Conservation (phyloP, 2,888 invertebrate species). For the Romanomermis culicivorax region DNA sequence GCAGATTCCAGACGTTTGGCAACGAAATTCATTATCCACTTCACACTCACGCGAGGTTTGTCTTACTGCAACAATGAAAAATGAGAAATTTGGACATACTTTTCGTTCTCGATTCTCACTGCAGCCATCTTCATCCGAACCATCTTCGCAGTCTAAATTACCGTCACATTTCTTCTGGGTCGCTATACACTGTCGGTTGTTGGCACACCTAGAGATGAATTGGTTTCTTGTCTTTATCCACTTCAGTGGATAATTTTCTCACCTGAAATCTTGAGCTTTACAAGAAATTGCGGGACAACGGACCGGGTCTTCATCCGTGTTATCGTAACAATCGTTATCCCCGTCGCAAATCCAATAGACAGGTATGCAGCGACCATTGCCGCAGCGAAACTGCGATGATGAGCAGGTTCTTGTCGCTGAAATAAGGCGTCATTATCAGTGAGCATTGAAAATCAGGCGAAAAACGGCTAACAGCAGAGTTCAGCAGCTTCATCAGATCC, state of each 20-base stretch:
- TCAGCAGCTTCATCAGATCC: slow-evolving; percentile 58
- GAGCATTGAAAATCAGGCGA: background rate
- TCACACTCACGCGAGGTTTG: background rate
- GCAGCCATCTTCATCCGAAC: slow-evolving; percentile 39
- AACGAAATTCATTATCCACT: slow-evolving; percentile 17
- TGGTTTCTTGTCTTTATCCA: too few relatives aligned
- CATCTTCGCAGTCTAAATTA: slow-evolving; percentile 72
- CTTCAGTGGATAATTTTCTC: background rate
- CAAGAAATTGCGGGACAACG: slow-evolving; percentile 41
- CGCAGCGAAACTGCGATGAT: slow-evolving; percentile 67
- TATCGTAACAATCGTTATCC: slow-evolving; percentile 69
- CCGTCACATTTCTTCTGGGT: slow-evolving; percentile 75
- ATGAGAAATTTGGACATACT: background rate
- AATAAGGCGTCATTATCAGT: slow-evolving; percentile 24
- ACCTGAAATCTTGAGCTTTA: slow-evolving; percentile 21
- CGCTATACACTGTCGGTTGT: slow-evolving; percentile 72
- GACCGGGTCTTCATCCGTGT: slow-evolving; percentile 58
- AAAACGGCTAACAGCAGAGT: slow-evolving; percentile 5
- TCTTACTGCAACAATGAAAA: background rate
- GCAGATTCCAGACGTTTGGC: slow-evolving; percentile 49
- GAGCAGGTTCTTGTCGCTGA: slow-evolving; percentile 52
- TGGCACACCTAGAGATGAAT: slow-evolving; percentile 54
- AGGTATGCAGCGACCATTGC: slow-evolving; percentile 77
- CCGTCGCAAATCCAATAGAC: slow-evolving; percentile 68
- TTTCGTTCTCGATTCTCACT: background rate